Evolutionary conservation across 2,113 vertebrate species (phyloP), one percentile per base, ranked within the genome.

Genomic region (Rhabdornis inornatus): DNA sequence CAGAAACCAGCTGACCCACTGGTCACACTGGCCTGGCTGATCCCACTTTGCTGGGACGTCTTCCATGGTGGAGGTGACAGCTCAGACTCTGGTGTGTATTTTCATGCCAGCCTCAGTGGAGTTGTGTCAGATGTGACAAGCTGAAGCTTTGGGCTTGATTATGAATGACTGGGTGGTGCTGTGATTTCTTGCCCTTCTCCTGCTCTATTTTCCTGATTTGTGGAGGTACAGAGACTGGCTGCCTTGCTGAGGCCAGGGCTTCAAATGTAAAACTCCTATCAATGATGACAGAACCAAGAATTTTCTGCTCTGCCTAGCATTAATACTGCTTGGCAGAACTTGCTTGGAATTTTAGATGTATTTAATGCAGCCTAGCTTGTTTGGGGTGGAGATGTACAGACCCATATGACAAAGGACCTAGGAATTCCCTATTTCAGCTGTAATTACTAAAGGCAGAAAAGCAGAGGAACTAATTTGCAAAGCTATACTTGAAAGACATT

Each of bases 401-500:
- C 72, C 45, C 88, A 23, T 15, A 24, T 69, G 69, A 88, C 66
- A 59, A 65, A 77, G 69, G 91, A 94, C 37, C 25, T 61, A 70
- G 39, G 68, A 71, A 37, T 92, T 95, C 60, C 25, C 13, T 84
- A 72, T 50, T 83, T 94, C 71, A 92, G 57, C 57, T 91, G 82
- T 94, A 94, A 95, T 66, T 82, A 68, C 82, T 49, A 64, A 82
- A 94, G 70, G 84, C 71, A 94, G 66, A 74, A 81, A 95, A 96
- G 56, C 78, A 35, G 52, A 81, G 85, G 97, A 95, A 83, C 75
- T 94, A 97, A 98, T 98, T 98, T 98, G 66, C 49, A 81, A 97
- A 95, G 77, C 84, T 94, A 78, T 74, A 91, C 93, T 97, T 97
- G 82, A 97, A 98, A 98, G 95, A 79, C 94, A 90, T 96, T 96